A percentile compares a stretch with the other conserved stretches of the same genome.
These are phyloP conservation scores for Trachythela sp. DNA, from an alignment of 64 coral and sea anemone species.

Conservation along the genomic window DNA sequence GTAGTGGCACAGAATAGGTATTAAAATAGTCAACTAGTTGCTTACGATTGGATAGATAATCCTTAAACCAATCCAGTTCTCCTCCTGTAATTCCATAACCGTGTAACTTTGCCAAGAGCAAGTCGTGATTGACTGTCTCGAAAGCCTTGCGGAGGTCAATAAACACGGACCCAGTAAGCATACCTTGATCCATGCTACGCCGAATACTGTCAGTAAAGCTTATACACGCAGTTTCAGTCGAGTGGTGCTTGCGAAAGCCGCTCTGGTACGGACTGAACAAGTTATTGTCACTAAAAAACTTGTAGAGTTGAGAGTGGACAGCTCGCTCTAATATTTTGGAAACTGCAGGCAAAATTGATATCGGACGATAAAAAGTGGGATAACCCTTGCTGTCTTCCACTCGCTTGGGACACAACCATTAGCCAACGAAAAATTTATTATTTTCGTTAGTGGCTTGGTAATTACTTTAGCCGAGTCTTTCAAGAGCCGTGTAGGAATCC, in stretches of 20 bases:
- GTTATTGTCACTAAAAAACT: neutral
- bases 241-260: neutral
- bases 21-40: no score
- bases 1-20: no score
- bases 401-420: neutral
- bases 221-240: neutral
- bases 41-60: no score
- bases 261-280: neutral
- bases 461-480: neutral
- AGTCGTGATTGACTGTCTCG: no score
- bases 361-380: neutral
- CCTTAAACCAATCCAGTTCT: no score
- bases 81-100: no score
- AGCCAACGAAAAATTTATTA: neutral
- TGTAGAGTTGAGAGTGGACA: neutral
- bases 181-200: neutral
- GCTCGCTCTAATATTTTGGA: neutral
- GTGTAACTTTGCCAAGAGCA: no score
- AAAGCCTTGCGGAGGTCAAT: no score
- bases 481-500: neutral
- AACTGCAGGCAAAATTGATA: no score
- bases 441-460: neutral
- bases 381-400: neutral
- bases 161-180: neutral
- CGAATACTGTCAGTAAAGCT: neutral